Percentiles rank a stretch among this genome's conserved stretches.
Conservation (phyloP, 2,888 invertebrate species). For the Eulithis prunata region DNA sequence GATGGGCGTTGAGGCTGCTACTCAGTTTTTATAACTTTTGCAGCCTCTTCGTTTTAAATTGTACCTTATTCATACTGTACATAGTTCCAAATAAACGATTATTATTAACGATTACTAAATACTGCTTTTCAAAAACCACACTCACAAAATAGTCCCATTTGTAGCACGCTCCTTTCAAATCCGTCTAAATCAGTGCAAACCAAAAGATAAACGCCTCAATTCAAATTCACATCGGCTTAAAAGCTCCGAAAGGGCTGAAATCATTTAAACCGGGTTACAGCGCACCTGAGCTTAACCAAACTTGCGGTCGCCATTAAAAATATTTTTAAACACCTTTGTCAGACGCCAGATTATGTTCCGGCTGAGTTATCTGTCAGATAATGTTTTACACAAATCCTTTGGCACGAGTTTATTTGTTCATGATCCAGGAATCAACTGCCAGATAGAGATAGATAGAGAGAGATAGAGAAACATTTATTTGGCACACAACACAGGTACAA, state of each 20-base stretch:
- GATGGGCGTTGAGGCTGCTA: no score
- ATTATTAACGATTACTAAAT: no score
- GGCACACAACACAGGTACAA: no score
- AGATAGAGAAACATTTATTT: no score
- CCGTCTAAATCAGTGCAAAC: slow-evolving; percentile 46
- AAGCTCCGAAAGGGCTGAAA: slow-evolving; percentile 52
- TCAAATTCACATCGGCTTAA: slow-evolving; percentile 56
- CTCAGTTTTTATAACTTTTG: no score
- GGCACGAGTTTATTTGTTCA: background rate
- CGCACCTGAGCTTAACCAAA: slow-evolving; percentile 44
- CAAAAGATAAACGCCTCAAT: slow-evolving; percentile 58
- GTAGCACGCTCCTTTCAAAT: slow-evolving; percentile 21
- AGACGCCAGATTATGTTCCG: slow-evolving; percentile 48
- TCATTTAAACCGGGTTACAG: slow-evolving; percentile 43
- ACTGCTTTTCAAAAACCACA: no score
- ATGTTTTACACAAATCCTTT: slow-evolving; percentile 15
- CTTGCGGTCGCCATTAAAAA: slow-evolving; percentile 44
- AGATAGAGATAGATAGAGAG: no score
- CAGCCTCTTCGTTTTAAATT: no score
- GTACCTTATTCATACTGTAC: no score
- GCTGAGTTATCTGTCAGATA: slow-evolving; percentile 51
- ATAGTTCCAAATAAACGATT: no score
- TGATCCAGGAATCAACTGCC: no score
- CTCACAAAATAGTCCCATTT: no score
- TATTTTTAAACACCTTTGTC: slow-evolving; percentile 51